These are phyloP conservation scores for Limnephilus lunatus DNA, from an alignment of 2,888 invertebrate genomes.

Conservation along the genomic window DNA sequence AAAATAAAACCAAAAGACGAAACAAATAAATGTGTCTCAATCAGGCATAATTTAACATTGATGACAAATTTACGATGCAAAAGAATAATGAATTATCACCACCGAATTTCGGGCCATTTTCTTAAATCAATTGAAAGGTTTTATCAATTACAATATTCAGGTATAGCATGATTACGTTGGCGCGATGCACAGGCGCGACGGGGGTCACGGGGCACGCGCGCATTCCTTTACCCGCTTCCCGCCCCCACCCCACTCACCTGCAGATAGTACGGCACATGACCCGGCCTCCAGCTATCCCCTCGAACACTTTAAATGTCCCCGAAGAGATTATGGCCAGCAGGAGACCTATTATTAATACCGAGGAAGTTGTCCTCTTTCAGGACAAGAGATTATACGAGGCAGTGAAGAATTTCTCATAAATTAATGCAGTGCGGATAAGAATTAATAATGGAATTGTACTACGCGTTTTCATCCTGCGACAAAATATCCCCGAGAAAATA, in stretches of 20 bases:
- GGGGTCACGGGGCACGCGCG: constrained; percentile 45
- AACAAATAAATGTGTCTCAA: not conserved
- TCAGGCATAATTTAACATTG: not conserved
- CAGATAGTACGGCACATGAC: not conserved
- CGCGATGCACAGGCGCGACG: constrained; percentile 23
- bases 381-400: constrained; percentile 8
- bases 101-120: not conserved
- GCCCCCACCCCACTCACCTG: not conserved
- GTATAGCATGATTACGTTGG: constrained; percentile 45
- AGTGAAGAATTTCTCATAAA: constrained; percentile 5
- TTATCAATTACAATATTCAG: constrained; percentile 55
- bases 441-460: not conserved
- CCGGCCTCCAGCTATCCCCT: constrained; percentile 18
- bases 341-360: constrained; percentile 40
- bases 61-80: not conserved
- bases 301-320: constrained; percentile 48
- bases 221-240: constrained; percentile 40
- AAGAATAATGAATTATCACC: not conserved
- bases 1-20: not conserved
- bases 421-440: not conserved
- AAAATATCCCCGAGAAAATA: too few species aligned
- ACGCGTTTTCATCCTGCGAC: not conserved
- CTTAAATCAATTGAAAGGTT: constrained; percentile 40
- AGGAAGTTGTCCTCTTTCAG: constrained; percentile 31
- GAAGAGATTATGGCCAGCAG: constrained; percentile 34